These are phyloP conservation scores for Drosophila nr. perissopoda DNA, from an alignment of 2,888 invertebrate species.

Conservation along the genomic window DNA sequence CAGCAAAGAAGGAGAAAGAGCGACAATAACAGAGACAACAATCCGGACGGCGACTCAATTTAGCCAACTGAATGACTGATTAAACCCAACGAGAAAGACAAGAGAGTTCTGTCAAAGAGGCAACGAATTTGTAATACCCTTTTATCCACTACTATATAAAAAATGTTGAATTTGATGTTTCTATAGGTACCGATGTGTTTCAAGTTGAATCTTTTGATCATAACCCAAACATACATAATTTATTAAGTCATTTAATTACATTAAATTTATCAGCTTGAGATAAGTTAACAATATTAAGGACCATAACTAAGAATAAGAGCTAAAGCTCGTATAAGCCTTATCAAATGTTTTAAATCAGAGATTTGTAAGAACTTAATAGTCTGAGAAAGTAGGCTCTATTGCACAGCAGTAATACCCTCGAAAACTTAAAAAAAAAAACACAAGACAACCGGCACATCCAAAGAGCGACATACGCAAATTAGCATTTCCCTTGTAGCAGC, in stretches of 20 bases:
- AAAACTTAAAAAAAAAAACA: constrained; percentile 4
- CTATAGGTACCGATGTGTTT: background rate
- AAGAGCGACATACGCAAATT: constrained; percentile 78
- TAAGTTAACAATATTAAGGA: background rate
- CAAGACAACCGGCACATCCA: constrained; percentile 50
- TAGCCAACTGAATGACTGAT: constrained; percentile 79
- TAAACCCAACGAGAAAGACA: constrained; percentile 52
- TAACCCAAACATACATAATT: background rate
- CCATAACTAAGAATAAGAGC: background rate
- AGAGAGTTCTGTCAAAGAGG: background rate
- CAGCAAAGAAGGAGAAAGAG: constrained; percentile 14
- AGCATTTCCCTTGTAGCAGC: constrained; percentile 78
- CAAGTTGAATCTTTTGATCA: background rate
- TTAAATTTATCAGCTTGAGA: background rate
- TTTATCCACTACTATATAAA: background rate
- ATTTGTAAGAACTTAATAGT: background rate
- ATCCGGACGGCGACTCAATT: constrained; percentile 72
- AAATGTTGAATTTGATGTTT: background rate
- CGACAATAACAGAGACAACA: constrained; percentile 25
- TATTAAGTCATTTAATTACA: background rate
- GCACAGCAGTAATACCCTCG: constrained; percentile 32
- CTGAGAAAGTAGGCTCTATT: constrained; percentile 17
- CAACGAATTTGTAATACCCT: constrained; percentile 40
- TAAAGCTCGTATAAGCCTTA: background rate
- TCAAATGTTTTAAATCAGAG: background rate